Evolutionary conservation across 2,888 invertebrate species (phyloP).

Genomic region (Cinara cedri): DNA sequence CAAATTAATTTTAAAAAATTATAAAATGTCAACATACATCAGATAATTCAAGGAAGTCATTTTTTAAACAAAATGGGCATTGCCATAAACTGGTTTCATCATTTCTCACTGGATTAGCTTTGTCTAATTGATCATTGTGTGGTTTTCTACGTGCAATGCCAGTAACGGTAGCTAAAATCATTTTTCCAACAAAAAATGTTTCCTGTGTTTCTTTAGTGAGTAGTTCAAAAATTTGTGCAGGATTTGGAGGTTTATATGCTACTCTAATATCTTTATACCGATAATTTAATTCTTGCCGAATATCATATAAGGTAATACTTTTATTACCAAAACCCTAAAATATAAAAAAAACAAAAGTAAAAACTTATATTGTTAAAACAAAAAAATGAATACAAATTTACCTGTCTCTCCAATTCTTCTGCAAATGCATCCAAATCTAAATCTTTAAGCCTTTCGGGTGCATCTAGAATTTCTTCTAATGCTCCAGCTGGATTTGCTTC

Average conservation of each 20-base stretch:
- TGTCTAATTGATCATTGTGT: constrained; percentile 89
- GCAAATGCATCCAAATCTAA: constrained; percentile 98
- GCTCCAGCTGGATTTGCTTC: constrained; percentile 96
- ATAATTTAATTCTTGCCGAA: constrained; percentile 91
- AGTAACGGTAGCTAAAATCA: constrained; percentile 80
- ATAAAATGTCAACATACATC: constrained; percentile 67
- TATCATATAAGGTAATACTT: constrained; percentile 95
- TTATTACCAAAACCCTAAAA: constrained; percentile 81
- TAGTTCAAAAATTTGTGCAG: constrained; percentile 92
- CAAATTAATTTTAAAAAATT: constrained; percentile 64
- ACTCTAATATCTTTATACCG: constrained; percentile 89
- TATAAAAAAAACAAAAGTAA: background rate
- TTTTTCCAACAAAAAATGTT: constrained; percentile 86
- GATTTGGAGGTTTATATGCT: constrained; percentile 77
- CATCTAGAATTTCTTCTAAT: constrained; percentile 94
- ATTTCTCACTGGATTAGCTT: constrained; percentile 93
- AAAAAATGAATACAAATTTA: constrained; percentile 60
- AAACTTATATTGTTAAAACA: constrained; percentile 10
- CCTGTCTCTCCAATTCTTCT: constrained; percentile 91
- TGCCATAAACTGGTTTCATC: constrained; percentile 96
- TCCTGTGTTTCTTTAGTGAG: constrained; percentile 95
- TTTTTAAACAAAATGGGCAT: constrained; percentile 95
- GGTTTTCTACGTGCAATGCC: constrained; percentile 90
- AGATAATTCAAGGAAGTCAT: constrained; percentile 92
- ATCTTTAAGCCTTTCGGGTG: constrained; percentile 92